Conservation (phyloP, 1,140 invertebrate genomes). For the Atopsyche davidsoni region DNA sequence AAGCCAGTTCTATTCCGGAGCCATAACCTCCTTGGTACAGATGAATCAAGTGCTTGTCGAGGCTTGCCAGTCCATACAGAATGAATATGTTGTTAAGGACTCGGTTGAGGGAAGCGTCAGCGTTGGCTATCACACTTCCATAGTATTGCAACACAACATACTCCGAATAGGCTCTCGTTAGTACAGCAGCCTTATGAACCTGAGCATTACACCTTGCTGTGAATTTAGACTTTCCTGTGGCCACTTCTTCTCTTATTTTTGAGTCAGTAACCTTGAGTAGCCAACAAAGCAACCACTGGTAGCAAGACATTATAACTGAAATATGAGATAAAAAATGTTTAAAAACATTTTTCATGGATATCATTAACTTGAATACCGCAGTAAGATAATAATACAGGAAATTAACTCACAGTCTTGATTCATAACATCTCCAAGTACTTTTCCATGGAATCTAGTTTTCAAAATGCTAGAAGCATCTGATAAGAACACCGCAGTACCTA, state of each 20-base stretch:
- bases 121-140: constrained; percentile 49
- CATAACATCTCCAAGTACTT: constrained; percentile 41
- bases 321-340: constrained; percentile 30
- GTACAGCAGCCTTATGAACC: constrained; percentile 68
- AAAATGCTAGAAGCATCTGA: constrained; percentile 47
- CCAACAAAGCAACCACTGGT: constrained; percentile 80
- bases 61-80: constrained; percentile 63
- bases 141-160: constrained; percentile 58
- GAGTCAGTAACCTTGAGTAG: constrained; percentile 63
- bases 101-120: constrained; percentile 43
- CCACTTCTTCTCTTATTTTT: constrained; percentile 52
- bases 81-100: constrained; percentile 62
- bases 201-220: constrained; percentile 74
- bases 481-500: constrained; percentile 60
- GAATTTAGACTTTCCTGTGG: constrained; percentile 60
- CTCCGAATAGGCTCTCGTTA: constrained; percentile 72
- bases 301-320: constrained; percentile 66
- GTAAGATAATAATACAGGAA: constrained; percentile 16
- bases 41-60: constrained; percentile 70
- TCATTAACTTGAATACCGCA: constrained; percentile 7
- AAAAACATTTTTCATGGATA: constrained; percentile 6
- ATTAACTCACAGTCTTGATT: constrained; percentile 55
- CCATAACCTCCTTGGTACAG: constrained; percentile 71
- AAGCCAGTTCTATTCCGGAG: constrained; percentile 39
- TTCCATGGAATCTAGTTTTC: constrained; percentile 43